phyloP scores from a whole-genome alignment of 2,113 vertebrate species.

The Oncorhynchus nerka region DNA sequence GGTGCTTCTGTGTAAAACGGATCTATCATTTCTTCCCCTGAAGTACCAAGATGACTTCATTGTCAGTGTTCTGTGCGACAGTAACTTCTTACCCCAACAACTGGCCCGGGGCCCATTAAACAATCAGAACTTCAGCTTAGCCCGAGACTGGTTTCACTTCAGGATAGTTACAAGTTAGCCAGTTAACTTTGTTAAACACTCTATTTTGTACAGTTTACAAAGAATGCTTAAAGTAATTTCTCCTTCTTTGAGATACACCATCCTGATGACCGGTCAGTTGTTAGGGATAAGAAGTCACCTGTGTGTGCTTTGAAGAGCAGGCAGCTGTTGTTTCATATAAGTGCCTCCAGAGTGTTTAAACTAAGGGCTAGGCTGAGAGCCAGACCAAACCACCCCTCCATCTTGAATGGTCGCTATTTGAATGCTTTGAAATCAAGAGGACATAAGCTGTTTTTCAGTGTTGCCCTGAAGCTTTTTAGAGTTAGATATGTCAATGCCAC shows the following conservation, averaged over 20 bases:
- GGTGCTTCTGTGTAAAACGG: constrained; percentile 44
- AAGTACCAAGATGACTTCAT: constrained; percentile 21
- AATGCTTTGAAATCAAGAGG: background rate
- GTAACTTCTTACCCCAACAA: constrained; percentile 17
- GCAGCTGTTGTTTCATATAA: background rate
- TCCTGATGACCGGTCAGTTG: background rate
- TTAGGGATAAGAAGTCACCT: background rate
- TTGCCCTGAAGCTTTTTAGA: background rate
- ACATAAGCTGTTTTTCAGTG: background rate
- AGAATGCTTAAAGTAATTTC: background rate
- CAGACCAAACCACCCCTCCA: background rate
- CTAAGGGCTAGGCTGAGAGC: background rate
- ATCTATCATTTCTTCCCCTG: background rate
- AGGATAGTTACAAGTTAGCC: background rate
- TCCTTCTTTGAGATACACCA: background rate
- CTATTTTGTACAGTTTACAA: background rate
- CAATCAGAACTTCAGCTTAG: background rate
- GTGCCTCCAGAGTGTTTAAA: background rate
- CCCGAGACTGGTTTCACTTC: background rate
- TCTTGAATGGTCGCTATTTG: background rate
- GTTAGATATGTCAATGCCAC: background rate
- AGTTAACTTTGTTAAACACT: background rate
- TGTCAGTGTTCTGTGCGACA: constrained; percentile 16
- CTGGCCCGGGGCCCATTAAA: background rate
- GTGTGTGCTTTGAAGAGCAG: background rate